Conservation (phyloP, 2,888 invertebrate genomes). For the Drosophila mettleri region DNA sequence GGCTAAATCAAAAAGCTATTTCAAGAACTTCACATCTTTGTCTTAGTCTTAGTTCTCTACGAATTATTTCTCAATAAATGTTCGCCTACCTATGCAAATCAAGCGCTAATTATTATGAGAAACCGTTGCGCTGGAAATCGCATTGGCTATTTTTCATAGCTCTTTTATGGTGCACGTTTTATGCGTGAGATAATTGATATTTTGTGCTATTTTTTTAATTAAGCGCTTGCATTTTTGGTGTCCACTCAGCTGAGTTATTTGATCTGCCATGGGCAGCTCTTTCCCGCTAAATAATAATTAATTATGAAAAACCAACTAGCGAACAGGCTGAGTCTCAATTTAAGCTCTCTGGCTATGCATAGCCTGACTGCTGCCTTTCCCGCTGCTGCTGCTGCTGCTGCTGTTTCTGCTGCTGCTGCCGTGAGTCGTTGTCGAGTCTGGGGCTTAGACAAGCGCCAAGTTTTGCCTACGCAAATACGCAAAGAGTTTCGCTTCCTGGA, state of each 20-base stretch:
- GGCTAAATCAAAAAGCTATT: background rate
- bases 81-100: background rate
- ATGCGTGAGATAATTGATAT: slow-evolving; percentile 20
- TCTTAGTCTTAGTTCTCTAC: background rate
- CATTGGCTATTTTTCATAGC: background rate
- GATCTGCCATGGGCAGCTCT: slow-evolving; percentile 59
- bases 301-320: slow-evolving; percentile 68
- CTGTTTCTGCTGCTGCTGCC: no score
- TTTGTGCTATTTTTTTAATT: slow-evolving; percentile 43
- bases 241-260: slow-evolving; percentile 44
- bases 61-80: background rate
- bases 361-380: background rate
- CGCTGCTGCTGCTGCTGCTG: no score
- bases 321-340: slow-evolving; percentile 42
- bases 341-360: slow-evolving; percentile 23
- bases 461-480: slow-evolving; percentile 80
- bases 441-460: slow-evolving; percentile 67
- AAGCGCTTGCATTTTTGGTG: slow-evolving; percentile 42
- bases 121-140: background rate
- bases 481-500: slow-evolving; percentile 73
- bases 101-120: background rate
- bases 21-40: background rate
- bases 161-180: background rate
- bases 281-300: slow-evolving; percentile 78
- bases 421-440: slow-evolving; percentile 15